Evolutionary conservation across 1,140 invertebrate genomes (phyloP).

Genomic region (Plodia interpunctella): DNA sequence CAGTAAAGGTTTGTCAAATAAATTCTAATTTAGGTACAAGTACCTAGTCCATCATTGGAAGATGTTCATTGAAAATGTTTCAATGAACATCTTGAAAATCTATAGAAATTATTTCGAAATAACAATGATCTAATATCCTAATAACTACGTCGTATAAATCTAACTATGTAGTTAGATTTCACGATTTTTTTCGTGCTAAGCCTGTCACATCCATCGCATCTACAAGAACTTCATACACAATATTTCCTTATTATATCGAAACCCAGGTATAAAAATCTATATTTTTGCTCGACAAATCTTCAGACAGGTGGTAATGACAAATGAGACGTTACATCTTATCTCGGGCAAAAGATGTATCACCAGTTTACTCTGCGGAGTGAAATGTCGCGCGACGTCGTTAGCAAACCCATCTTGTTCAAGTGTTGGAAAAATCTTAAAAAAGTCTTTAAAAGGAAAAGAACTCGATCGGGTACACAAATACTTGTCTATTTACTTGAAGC

Average conservation of each 20-base stretch:
- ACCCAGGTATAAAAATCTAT: background rate
- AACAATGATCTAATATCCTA: too few relatives aligned
- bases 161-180: too few relatives aligned
- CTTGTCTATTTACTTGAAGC: too few relatives aligned
- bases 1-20: slow-evolving; percentile 16
- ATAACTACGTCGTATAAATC: too few relatives aligned
- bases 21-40: background rate
- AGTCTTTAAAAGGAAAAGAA: too few relatives aligned
- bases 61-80: background rate
- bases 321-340: slow-evolving; percentile 1
- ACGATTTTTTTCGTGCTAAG: too few relatives aligned
- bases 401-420: background rate
- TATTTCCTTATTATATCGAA: too few relatives aligned
- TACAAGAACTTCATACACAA: too few relatives aligned
- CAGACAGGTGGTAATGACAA: slow-evolving; percentile 6
- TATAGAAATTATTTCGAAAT: too few relatives aligned
- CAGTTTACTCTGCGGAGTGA: background rate
- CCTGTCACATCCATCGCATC: too few relatives aligned
- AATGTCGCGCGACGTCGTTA: background rate
- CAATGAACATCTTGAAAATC: too few relatives aligned
- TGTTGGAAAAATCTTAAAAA: background rate
- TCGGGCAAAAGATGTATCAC: background rate
- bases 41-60: background rate
- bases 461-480: too few relatives aligned
- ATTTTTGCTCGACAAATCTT: slow-evolving; percentile 4